Evolutionary conservation across 2,797 vertebrate species (phyloP).

Genomic region (Megalops cyprinoides): DNA sequence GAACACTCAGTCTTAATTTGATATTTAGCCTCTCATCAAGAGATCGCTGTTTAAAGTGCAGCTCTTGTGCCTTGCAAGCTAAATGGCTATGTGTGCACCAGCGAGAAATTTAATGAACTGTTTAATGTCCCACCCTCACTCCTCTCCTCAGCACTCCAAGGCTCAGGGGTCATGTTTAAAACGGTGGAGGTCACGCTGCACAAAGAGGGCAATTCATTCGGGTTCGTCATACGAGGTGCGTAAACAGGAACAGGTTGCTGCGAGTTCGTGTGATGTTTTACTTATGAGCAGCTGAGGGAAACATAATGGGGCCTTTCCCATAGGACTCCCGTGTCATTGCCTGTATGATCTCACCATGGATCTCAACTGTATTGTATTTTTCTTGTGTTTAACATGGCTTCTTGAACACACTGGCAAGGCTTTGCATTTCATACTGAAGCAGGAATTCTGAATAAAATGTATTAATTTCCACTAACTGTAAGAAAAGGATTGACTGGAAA

Average conservation of each 20-base stretch:
- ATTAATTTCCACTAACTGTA: background rate
- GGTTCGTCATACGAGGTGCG: constrained; percentile 95
- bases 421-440: too few relatives aligned
- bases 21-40: too few relatives aligned
- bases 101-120: background rate
- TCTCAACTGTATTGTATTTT: too few relatives aligned
- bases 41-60: too few relatives aligned
- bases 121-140: constrained; percentile 40
- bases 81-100: background rate
- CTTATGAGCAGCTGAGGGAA: background rate
- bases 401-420: too few relatives aligned
- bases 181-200: constrained; percentile 95
- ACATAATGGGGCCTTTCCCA: too few relatives aligned
- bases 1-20: too few relatives aligned
- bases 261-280: background rate
- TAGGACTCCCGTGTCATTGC: too few relatives aligned
- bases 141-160: constrained; percentile 83
- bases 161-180: constrained; percentile 92
- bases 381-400: too few relatives aligned
- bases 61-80: too few relatives aligned
- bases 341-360: too few relatives aligned
- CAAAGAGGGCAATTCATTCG: constrained; percentile 97
- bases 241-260: background rate
- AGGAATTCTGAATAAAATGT: too few relatives aligned
- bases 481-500: background rate